Evolutionary conservation across 2,797 vertebrate species (phyloP), one percentile per base, ranked within the genome.

Genomic region (Prunella strophiata): DNA sequence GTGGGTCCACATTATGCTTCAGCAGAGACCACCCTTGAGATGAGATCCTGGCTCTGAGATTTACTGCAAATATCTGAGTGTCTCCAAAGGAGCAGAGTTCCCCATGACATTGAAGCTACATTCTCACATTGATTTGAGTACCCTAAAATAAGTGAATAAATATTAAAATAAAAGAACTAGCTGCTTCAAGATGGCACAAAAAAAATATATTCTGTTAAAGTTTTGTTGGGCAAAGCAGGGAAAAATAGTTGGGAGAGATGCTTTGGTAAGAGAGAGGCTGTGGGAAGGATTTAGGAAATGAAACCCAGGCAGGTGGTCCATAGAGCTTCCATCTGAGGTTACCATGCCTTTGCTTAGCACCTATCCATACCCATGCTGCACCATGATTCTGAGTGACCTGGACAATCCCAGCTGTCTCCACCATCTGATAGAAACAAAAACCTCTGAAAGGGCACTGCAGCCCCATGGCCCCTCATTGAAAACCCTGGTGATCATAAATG

Each of bases 401-500:
- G 42, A 13, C 21, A 57, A 26, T 47, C 22, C 47, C 34, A 66
- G 21, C 5, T 51, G 26, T 62, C 1, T 6, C 9, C 1, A 3
- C 7, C 30, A 3, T 15, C 40, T 67, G 18, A 61, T 4, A 17
- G 11, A 47, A 27, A 50, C 1, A 2, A n/a, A 30, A 29, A 3
- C 2, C 5, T 15, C 19, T 30, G 55, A 79, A 73, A 51, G 16
- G 22, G 3, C 36, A 13, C 20, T 55, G 42, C 25, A 52, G 11
- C 13, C n/a, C 6, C 7, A 54, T 9, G 4, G 13, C 2, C 21
- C 20, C n/a, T 34, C 34, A 4, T 0, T 43, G 36, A 55, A 51
- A 88, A 65, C 7, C 9, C 12, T 47, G 36, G 14, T 32, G 22
- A 58, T 6, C 0, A 0, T 42, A 20, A 25, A 7, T 16, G 19